Evolutionary conservation across 2,888 invertebrate genomes (phyloP).

Genomic region (Thysanoteuthis rhombus): DNA sequence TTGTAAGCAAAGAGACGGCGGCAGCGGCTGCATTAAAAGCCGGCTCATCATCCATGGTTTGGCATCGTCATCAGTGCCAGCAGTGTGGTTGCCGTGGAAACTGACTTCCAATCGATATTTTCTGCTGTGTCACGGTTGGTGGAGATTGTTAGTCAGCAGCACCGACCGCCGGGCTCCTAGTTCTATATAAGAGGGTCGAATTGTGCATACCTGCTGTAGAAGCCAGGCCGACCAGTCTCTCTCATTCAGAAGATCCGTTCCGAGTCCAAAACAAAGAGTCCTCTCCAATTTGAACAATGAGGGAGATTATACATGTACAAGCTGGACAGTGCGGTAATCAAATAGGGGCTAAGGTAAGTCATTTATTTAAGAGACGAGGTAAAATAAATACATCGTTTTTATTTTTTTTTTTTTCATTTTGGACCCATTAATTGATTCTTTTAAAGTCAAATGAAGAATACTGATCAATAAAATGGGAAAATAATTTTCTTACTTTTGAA

Average conservation of each 20-base stretch:
- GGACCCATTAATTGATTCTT: no score
- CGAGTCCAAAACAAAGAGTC: background rate
- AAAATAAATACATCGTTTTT: background rate
- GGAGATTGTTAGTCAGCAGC: background rate
- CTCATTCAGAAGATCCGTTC: background rate
- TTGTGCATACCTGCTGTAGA: background rate
- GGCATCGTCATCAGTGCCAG: background rate
- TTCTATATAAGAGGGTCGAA: background rate
- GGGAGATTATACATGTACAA: slow-evolving; percentile 50
- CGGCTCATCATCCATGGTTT: background rate
- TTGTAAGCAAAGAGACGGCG: background rate
- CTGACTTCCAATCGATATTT: background rate
- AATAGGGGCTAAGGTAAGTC: slow-evolving; percentile 42
- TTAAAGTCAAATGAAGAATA: no score
- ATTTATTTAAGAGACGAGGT: background rate
- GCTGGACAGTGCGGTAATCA: slow-evolving; percentile 53
- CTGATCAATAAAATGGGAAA: no score
- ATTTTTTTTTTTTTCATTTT: background rate
- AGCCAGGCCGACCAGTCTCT: background rate
- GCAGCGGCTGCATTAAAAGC: background rate
- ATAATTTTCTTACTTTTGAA: no score
- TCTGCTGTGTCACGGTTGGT: background rate
- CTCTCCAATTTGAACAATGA: slow-evolving; percentile 36
- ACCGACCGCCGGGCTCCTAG: background rate
- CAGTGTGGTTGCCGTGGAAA: background rate